Evolutionary conservation across 2,113 vertebrate genomes (phyloP).

Genomic region (Guaruba guarouba): DNA sequence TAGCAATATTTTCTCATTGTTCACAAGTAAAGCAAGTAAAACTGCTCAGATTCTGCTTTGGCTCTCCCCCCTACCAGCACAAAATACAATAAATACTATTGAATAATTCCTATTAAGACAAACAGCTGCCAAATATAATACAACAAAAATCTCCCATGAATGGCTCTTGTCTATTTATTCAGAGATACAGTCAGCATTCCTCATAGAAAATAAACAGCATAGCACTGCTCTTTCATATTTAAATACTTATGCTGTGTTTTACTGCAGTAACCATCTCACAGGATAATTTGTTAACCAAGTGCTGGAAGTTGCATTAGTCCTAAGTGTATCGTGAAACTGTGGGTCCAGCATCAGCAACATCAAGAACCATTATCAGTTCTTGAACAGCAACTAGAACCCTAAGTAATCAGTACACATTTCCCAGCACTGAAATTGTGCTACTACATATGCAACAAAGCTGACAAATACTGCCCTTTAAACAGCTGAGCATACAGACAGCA

Average conservation of each 20-base stretch:
- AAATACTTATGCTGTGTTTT: neutral
- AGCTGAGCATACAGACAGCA: neutral
- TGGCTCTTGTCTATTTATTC: constrained; percentile 46
- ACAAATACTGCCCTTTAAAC: neutral
- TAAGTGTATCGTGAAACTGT: neutral
- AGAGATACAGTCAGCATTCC: constrained; percentile 12
- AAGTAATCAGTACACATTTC: fast-evolving
- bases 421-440: neutral
- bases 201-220: constrained; percentile 25
- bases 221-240: constrained; percentile 5
- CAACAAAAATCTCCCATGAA: constrained; percentile 46
- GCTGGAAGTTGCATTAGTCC: neutral
- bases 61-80: constrained; percentile 38
- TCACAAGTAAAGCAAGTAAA: constrained; percentile 47
- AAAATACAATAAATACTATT: constrained; percentile 46
- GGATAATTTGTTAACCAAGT: neutral
- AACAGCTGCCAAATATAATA: constrained; percentile 50
- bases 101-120: constrained; percentile 49
- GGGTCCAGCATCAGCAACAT: neutral
- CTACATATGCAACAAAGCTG: neutral
- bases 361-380: neutral
- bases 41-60: constrained; percentile 37
- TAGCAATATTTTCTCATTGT: constrained; percentile 66
- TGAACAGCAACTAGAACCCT: neutral
- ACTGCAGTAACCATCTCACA: neutral